phyloP scores from a whole-genome alignment of 2,888 invertebrate genomes.

The Horisme vitalbata region DNA sequence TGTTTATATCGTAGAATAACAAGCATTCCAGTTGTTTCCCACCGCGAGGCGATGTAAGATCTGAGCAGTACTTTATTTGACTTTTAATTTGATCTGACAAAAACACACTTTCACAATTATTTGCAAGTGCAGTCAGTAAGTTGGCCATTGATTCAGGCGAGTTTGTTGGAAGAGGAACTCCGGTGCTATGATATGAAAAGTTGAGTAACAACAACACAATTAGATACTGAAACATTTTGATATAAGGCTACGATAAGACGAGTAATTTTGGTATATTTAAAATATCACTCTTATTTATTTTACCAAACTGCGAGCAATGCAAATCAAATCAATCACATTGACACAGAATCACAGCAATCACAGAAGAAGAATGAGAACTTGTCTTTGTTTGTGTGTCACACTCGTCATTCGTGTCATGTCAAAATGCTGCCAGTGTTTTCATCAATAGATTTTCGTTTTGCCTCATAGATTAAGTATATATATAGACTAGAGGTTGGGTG shows the following conservation, averaged over 20 bases:
- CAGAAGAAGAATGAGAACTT: too few relatives aligned
- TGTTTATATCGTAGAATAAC: conserved; percentile 69
- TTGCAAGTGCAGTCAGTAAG: conserved; percentile 44
- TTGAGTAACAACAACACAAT: conserved; percentile 57
- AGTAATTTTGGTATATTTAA: not conserved
- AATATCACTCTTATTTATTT: too few relatives aligned
- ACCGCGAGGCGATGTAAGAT: conserved; percentile 40
- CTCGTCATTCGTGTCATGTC: too few relatives aligned
- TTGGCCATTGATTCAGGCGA: conserved; percentile 33
- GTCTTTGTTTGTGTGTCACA: too few relatives aligned
- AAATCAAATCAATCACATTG: too few relatives aligned
- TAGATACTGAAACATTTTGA: conserved; percentile 55
- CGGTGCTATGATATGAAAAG: conserved; percentile 55
- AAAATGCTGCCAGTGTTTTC: too few relatives aligned
- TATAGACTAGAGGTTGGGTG: too few relatives aligned
- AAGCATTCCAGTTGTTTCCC: conserved; percentile 58
- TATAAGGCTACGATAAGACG: not conserved
- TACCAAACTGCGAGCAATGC: too few relatives aligned
- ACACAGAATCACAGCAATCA: too few relatives aligned
- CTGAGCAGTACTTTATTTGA: conserved; percentile 50
- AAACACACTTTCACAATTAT: conserved; percentile 54
- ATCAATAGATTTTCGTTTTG: too few relatives aligned
- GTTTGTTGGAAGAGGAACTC: conserved; percentile 45
- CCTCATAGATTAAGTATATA: too few relatives aligned
- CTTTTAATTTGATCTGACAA: conserved; percentile 48